Percentiles rank a stretch among this genome's conserved stretches.
These are phyloP conservation scores for Suncus etruscus DNA, from an alignment of 2,113 vertebrate genomes.

Conservation along the genomic window DNA sequence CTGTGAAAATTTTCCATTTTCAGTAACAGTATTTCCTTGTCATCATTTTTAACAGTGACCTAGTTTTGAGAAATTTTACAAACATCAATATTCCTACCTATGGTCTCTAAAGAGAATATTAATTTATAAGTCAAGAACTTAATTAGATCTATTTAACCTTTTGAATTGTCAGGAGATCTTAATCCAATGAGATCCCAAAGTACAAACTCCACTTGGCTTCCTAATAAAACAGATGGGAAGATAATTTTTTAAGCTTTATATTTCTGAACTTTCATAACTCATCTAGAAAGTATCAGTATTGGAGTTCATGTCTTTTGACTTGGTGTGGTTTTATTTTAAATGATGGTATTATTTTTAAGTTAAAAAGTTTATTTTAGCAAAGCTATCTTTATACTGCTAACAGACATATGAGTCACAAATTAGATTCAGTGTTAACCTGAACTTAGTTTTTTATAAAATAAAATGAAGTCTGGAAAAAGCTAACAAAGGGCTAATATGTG, in stretches of 20 bases:
- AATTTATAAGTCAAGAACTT: conserved; percentile 37
- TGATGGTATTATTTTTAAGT: conserved; percentile 3
- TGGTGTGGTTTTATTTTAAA: neutral
- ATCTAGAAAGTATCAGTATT: conserved; percentile 30
- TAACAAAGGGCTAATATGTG: no score
- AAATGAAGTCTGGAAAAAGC: no score
- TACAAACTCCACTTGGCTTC: conserved; percentile 35
- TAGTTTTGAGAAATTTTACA: conserved; percentile 44
- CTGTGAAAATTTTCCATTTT: neutral
- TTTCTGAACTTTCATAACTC: conserved; percentile 24
- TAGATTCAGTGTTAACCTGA: conserved; percentile 4
- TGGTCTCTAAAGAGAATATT: conserved; percentile 5
- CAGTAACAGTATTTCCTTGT: conserved; percentile 11
- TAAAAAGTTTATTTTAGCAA: conserved; percentile 21
- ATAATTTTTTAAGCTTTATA: neutral
- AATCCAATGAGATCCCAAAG: conserved; percentile 24
- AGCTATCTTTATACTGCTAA: conserved; percentile 13
- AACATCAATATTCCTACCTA: neutral
- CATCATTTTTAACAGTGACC: conserved; percentile 14
- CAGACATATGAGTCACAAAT: conserved; percentile 29
- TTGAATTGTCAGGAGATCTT: neutral
- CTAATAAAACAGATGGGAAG: neutral
- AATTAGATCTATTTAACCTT: conserved; percentile 36
- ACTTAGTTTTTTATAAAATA: conserved; percentile 53
- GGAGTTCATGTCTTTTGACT: conserved; percentile 47